These are phyloP conservation scores for Odontamblyopus lacepedii DNA, from an alignment of 2,797 vertebrate species.

Conservation along the genomic window DNA sequence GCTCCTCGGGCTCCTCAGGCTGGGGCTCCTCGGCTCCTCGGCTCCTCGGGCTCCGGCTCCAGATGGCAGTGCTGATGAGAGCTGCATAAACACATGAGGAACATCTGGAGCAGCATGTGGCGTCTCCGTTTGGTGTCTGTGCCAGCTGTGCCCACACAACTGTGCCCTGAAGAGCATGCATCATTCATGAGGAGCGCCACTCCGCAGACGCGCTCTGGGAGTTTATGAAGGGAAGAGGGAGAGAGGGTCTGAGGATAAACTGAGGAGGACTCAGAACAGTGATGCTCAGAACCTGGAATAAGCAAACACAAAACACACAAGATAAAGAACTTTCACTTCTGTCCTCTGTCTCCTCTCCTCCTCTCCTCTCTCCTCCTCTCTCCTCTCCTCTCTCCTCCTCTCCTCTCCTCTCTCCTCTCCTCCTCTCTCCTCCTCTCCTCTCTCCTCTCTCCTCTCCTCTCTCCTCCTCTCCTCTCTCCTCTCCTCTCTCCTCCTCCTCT, in stretches of 20 bases:
- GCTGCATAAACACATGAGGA: slow-evolving; percentile 81
- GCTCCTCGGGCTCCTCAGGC: too few species aligned
- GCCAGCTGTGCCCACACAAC: slow-evolving; percentile 83
- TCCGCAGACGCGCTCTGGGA: slow-evolving; percentile 84
- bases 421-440: too few species aligned
- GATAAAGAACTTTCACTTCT: too few species aligned
- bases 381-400: too few species aligned
- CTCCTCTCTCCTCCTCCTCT: too few species aligned
- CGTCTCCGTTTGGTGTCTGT: slow-evolving; percentile 78
- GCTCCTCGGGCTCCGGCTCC: slow-evolving; percentile 56
- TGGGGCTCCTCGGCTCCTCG: too few species aligned
- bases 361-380: too few species aligned
- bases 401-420: too few species aligned
- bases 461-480: too few species aligned
- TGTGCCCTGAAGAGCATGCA: slow-evolving; percentile 83
- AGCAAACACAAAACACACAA: too few species aligned
- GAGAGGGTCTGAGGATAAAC: slow-evolving; percentile 67
- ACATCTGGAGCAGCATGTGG: slow-evolving; percentile 89
- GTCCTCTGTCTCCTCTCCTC: too few species aligned
- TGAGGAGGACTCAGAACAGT: neutral
- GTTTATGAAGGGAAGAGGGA: slow-evolving; percentile 83
- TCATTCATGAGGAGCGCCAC: slow-evolving; percentile 84
- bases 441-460: too few species aligned
- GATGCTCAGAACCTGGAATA: neutral
- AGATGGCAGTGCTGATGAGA: slow-evolving; percentile 84